Evolutionary conservation across 2,113 vertebrate genomes (phyloP).

Genomic region (Sigmodon hispidus): DNA sequence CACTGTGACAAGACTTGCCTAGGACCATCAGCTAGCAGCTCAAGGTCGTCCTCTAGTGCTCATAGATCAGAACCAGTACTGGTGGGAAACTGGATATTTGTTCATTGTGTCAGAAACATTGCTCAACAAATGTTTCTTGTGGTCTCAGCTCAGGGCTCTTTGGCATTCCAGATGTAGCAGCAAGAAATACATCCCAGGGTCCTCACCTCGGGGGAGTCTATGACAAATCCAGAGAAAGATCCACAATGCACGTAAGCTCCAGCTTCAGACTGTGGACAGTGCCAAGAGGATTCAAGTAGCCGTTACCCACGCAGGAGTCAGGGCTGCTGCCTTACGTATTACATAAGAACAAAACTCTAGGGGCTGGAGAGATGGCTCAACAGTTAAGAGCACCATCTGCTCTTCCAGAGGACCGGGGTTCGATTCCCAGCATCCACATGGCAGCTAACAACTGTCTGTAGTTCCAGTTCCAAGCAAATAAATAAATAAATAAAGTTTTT

Average conservation of each 20-base stretch:
- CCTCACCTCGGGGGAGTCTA: not conserved
- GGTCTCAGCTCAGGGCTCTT: not conserved
- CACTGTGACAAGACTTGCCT: fast-evolving
- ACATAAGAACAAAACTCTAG: too few species aligned
- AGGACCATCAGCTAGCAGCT: not conserved
- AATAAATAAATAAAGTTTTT: too few species aligned
- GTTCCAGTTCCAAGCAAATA: too few species aligned
- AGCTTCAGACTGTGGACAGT: not conserved
- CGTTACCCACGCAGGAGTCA: not conserved
- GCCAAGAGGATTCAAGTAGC: not conserved
- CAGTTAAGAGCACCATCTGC: too few species aligned
- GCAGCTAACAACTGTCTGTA: too few species aligned
- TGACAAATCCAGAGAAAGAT: not conserved
- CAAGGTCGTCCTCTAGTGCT: constrained; percentile 68
- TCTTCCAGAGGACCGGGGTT: too few species aligned
- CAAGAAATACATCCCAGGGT: not conserved
- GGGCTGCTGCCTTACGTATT: not conserved
- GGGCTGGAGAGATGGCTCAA: too few species aligned
- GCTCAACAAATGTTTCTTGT: not conserved
- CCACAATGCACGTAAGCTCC: not conserved
- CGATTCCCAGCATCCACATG: too few species aligned
- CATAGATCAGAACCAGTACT: not conserved
- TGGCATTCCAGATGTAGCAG: not conserved
- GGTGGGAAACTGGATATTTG: not conserved
- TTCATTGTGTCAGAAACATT: not conserved